Evolutionary conservation across 2,113 vertebrate genomes (phyloP), one percentile per base, ranked within the genome.

Genomic region (Alethe diademata): DNA sequence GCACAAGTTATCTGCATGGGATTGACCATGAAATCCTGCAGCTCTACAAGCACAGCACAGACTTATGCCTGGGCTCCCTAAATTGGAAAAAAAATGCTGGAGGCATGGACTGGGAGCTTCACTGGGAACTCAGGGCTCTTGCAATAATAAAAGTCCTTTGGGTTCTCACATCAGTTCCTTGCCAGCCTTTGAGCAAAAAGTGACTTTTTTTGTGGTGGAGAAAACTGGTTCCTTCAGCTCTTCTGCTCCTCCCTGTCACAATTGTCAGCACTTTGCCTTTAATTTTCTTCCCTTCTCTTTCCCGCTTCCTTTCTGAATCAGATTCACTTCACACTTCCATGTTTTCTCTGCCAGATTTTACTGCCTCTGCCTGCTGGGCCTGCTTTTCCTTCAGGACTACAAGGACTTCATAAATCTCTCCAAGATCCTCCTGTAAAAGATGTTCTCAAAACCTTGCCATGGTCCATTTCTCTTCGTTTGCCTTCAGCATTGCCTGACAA

Each of bases 261-360:
- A 45, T 58, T 43, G 12, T 51, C 57, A 67, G 38, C 42, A 23
- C 25, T 53, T 38, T 57, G 47, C 38, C 72, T 50, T 74, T 70
- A 45, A 58, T 92, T 92, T 61, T 62, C 45, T 83, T 43, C 36
- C 38, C 19, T 85, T 58, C 33, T 60, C 57, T 82, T 92, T 75
- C 28, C 25, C 0, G 0, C 36, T 86, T 83, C 58, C 13, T 28
- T 88, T 88, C 69, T 80, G 86, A 51, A 72, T 71, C 61, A 43
- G 47, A 57, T 73, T 36, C 58, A 8, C 45, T 69, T 76, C 36
- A 47, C 5, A 6, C 31, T 72, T 61, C 54, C 12, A 7, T 47
- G 35, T 73, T 80, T 92, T 70, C 57, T 76, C 72, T 86, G 78
- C 29, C 29, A 19, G 48, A n/a, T 28, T 71, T 75, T 72, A 20